Conservation (phyloP, 2,888 invertebrate species). For the Melitaea athalia region DNA sequence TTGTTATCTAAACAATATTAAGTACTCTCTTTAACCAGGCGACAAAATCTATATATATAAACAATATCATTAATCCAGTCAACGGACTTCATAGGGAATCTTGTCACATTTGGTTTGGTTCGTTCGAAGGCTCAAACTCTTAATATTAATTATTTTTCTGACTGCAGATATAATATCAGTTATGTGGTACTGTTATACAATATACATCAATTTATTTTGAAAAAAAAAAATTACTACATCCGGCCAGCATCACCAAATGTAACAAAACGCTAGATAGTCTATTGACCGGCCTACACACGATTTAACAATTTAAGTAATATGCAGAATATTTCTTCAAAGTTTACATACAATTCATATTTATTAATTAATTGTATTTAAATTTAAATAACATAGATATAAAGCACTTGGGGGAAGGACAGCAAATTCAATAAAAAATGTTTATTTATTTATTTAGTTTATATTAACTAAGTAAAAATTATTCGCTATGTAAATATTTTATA, state of each 20-base stretch:
- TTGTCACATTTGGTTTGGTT: conserved; percentile 48
- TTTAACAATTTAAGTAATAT: conserved; percentile 77
- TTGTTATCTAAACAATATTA: conserved; percentile 39
- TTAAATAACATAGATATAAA: conserved; percentile 83
- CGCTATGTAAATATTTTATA: conserved; percentile 82
- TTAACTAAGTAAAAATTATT: conserved; percentile 83
- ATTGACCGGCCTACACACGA: conserved; percentile 58
- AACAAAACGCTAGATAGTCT: conserved; percentile 46
- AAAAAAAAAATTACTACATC: conserved; percentile 32
- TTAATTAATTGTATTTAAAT: conserved; percentile 80
- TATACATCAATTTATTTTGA: conserved; percentile 3
- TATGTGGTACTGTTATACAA: conserved; percentile 3
- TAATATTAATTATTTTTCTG: neutral
- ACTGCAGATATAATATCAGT: conserved; percentile 32
- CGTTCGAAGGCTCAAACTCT: neutral
- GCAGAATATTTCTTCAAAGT: conserved; percentile 77
- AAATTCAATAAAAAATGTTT: conserved; percentile 83
- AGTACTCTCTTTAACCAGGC: conserved; percentile 58
- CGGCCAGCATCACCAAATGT: conserved; percentile 46
- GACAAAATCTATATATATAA: conserved; percentile 68
- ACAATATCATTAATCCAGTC: conserved; percentile 57
- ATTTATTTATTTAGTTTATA: conserved; percentile 78
- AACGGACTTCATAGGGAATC: conserved; percentile 39
- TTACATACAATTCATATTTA: conserved; percentile 78
- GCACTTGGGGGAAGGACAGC: conserved; percentile 84